A percentile compares a stretch with the other conserved stretches of the same genome.
These are phyloP conservation scores for Trochalopteron elliotii DNA, from an alignment of 2,113 vertebrate species.

Conservation along the genomic window DNA sequence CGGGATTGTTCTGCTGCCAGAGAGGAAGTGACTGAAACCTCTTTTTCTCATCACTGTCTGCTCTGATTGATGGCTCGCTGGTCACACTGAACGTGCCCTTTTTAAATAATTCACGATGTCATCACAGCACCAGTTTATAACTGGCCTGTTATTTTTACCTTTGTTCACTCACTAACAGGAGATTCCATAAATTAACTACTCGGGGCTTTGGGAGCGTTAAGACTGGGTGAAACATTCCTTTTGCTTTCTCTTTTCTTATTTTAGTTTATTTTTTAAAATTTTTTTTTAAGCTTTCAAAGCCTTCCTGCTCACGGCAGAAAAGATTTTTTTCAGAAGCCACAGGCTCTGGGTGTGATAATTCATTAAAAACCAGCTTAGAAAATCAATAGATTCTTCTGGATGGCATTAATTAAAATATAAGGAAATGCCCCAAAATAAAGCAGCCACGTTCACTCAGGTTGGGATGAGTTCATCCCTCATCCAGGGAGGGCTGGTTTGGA, in stretches of 20 bases:
- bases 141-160: constrained; percentile 98
- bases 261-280: not conserved
- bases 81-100: constrained; percentile 98
- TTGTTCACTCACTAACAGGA: constrained; percentile 91
- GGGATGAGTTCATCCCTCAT: not conserved
- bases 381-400: not conserved
- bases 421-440: not conserved
- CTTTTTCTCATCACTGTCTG: constrained; percentile 98
- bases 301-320: not conserved
- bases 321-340: not conserved
- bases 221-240: constrained; percentile 73
- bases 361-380: not conserved
- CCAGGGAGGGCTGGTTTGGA: not conserved
- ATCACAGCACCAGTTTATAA: constrained; percentile 98
- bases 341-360: not conserved
- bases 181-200: constrained; percentile 90
- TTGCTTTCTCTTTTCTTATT: not conserved
- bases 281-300: not conserved
- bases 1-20: constrained; percentile 94
- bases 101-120: constrained; percentile 99
- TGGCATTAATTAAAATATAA: constrained; percentile 39
- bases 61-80: constrained; percentile 99
- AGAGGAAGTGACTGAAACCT: constrained; percentile 90
- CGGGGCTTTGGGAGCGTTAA: constrained; percentile 59
- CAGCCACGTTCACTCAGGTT: not conserved